Conservation (phyloP, 2,113 vertebrate species). For the Eupsittula cactorum region DNA sequence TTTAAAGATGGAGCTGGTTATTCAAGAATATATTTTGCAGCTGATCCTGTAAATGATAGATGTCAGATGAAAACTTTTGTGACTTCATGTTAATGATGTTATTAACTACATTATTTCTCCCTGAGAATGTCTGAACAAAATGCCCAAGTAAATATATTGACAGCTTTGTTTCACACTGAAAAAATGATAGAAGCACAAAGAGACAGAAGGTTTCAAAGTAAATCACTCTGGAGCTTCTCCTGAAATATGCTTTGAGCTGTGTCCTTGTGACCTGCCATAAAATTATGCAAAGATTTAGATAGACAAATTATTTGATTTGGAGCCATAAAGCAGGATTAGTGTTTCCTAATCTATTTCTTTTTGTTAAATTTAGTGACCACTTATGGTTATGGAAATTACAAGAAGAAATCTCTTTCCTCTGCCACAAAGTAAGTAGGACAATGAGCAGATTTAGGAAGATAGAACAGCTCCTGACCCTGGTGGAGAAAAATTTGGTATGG, state of each 20-base stretch:
- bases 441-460: not conserved
- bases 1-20: not conserved
- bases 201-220: constrained; percentile 20
- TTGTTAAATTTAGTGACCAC: not conserved
- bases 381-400: not conserved
- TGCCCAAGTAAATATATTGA: constrained; percentile 64
- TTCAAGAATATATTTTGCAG: not conserved
- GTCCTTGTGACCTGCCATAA: constrained; percentile 10
- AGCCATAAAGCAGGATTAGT: constrained; percentile 10
- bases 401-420: not conserved
- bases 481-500: not conserved
- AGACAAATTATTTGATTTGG: not conserved
- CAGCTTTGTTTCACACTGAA: constrained; percentile 61
- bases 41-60: not conserved
- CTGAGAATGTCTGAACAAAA: constrained; percentile 11
- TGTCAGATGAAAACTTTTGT: constrained; percentile 12
- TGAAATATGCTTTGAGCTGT: constrained; percentile 22
- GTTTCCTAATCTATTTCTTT: not conserved
- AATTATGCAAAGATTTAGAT: constrained; percentile 24
- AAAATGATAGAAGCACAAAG: not conserved
- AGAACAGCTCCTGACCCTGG: not conserved
- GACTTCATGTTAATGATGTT: constrained; percentile 20
- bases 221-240: constrained; percentile 13
- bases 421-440: not conserved
- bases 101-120: not conserved